phyloP scores from a whole-genome alignment of 2,113 vertebrate genomes.

The Salvelinus sp. region DNA sequence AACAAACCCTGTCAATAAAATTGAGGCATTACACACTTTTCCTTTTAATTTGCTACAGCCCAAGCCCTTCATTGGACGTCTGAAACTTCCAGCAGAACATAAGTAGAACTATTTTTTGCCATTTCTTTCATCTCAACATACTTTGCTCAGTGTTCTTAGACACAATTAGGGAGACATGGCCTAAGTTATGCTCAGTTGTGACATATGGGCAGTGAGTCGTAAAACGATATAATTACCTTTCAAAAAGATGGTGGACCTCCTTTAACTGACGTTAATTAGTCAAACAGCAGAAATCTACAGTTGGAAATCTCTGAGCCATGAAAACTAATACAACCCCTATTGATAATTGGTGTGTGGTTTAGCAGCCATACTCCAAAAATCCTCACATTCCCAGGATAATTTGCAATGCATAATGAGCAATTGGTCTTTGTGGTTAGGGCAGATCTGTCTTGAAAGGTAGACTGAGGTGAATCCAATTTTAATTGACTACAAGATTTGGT shows the following conservation, averaged over 20 bases:
- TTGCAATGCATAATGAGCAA: background rate
- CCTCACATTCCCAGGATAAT: background rate
- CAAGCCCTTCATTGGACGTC: conserved; percentile 36
- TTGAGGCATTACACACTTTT: background rate
- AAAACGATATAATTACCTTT: conserved; percentile 79
- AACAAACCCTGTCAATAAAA: background rate
- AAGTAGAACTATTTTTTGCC: conserved; percentile 20
- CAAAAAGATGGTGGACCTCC: conserved; percentile 66
- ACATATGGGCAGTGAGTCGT: conserved; percentile 74
- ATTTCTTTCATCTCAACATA: conserved; percentile 56
- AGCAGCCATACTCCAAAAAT: conserved; percentile 39
- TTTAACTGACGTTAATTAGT: conserved; percentile 78
- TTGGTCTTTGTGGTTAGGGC: background rate
- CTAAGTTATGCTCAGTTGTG: conserved; percentile 72
- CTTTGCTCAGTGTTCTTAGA: conserved; percentile 48
- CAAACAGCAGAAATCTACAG: conserved; percentile 64
- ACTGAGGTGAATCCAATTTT: background rate
- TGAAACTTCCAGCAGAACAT: conserved; percentile 46
- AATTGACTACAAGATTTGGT: background rate
- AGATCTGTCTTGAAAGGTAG: background rate
- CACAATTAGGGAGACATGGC: conserved; percentile 67
- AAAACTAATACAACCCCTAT: conserved; percentile 49
- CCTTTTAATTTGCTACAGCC: background rate
- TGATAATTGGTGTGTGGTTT: conserved; percentile 67
- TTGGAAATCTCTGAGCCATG: conserved; percentile 60